Percentiles rank a stretch among this genome's conserved stretches.
Evolutionary conservation across 2,113 vertebrate species (phyloP).

Genomic region (Ondatra zibethicus): DNA sequence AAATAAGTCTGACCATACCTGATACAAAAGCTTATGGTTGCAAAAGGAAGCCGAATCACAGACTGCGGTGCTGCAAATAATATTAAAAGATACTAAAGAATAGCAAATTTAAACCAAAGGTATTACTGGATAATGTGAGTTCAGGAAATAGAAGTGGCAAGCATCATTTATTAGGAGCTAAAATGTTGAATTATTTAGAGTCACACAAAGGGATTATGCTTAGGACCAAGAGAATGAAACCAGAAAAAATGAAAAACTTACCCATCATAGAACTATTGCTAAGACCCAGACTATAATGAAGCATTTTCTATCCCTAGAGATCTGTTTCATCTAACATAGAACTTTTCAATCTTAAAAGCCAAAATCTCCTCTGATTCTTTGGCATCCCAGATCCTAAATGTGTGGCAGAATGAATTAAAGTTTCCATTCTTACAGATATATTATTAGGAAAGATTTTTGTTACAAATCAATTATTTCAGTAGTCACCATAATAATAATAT

Average conservation of each 20-base stretch:
- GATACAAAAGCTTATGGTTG: neutral
- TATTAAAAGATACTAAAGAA: conserved; percentile 68
- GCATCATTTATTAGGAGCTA: neutral
- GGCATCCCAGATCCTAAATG: neutral
- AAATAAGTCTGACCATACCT: conserved; percentile 33
- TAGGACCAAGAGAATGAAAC: conserved; percentile 41
- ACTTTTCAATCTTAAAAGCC: conserved; percentile 56
- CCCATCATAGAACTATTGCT: conserved; percentile 46
- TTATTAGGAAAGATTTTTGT: neutral
- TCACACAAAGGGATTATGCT: neutral
- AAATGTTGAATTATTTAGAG: conserved; percentile 72
- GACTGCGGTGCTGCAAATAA: conserved; percentile 46
- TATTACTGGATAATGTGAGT: conserved; percentile 41
- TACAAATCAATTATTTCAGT: conserved; percentile 5
- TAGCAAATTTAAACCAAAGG: conserved; percentile 39
- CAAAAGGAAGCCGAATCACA: conserved; percentile 28
- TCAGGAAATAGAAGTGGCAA: conserved; percentile 43
- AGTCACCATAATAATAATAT: neutral
- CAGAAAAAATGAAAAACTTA: conserved; percentile 62
- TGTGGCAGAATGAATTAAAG: conserved; percentile 43
- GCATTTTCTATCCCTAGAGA: conserved; percentile 25
- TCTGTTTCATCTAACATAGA: conserved; percentile 13
- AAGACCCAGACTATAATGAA: conserved; percentile 45
- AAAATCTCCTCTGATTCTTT: conserved; percentile 26
- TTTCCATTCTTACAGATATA: neutral